Conservation (phyloP, 2,113 vertebrate species). For the Leiothrix lutea region DNA sequence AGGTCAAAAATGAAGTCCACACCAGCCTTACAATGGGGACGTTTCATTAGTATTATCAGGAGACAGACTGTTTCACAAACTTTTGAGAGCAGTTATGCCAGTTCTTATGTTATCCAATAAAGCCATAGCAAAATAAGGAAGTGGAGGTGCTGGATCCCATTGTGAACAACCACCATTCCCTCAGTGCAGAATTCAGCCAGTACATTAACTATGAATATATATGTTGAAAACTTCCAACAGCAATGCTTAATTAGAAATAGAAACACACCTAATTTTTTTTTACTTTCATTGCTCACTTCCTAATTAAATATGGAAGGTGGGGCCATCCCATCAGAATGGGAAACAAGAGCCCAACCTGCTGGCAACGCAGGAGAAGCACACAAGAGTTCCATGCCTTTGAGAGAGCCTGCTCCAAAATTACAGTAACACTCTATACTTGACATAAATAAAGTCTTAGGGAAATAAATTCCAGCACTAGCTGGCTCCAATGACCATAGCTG, state of each 20-base stretch:
- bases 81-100: neutral
- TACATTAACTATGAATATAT: neutral
- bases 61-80: neutral
- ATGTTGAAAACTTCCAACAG: neutral
- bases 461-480: neutral
- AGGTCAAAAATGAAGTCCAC: neutral
- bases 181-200: neutral
- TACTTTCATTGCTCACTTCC: neutral
- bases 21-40: neutral
- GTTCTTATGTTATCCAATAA: neutral
- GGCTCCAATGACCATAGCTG: neutral
- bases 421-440: neutral
- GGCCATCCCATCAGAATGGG: neutral
- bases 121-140: neutral
- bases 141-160: fast-evolving
- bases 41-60: neutral
- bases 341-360: neutral
- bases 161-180: neutral
- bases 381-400: neutral
- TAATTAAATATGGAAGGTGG: neutral
- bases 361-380: fast-evolving
- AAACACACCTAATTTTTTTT: neutral
- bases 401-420: neutral
- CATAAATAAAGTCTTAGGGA: neutral
- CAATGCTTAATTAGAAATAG: neutral